Evolutionary conservation across 1,140 invertebrate species (phyloP), one percentile per base, ranked within the genome.

Genomic region (Cyrtorhinus lividipennis): DNA sequence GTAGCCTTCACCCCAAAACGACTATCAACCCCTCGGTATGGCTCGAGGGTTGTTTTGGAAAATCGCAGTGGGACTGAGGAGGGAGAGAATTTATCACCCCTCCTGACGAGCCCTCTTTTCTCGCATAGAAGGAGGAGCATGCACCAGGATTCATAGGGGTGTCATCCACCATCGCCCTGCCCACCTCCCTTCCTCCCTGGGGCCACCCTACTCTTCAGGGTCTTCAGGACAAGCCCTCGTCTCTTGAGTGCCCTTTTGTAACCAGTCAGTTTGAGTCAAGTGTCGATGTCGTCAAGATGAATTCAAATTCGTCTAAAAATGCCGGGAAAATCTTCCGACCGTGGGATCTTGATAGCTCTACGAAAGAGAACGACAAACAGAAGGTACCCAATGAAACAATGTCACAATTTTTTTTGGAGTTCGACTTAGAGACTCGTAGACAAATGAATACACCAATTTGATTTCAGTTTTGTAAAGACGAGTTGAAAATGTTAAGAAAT

Each of bases 81-180:
- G 48, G 48, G 48, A 22, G 38, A n/a, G n/a, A 53, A 53, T 53
- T 53, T 53, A 53, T 53, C 48, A 53, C 48, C 48, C 48, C 48
- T 53, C 10, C 48, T 22, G 20, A 53, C 48, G 8, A 53, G 48
- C 48, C 48, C 18, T 53, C 20, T 20, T 53, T 20, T 10, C 10
- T 10, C 48, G 5, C 18, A 10, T 5, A 10, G 18, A 20, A 20
- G 48, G 48, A 10, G 20, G 48, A 53, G 48, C 12, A 5, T 38
- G 5, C 15, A 15, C 5, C 5, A 38, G 30, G 48, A 20, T 20
- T 12, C 10, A 53, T 20, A 53, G 48, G 48, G 48, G 48, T 53
- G 20, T 53, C 48, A 53, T 53, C 15, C 30, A 15, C 30, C 30
- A 38, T 38, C 30, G 30, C 5, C 30, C 30, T 15, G 5, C 30